Evolutionary conservation across 2,113 vertebrate genomes (phyloP), one percentile per base, ranked within the genome.

Genomic region (Penelope pileata): DNA sequence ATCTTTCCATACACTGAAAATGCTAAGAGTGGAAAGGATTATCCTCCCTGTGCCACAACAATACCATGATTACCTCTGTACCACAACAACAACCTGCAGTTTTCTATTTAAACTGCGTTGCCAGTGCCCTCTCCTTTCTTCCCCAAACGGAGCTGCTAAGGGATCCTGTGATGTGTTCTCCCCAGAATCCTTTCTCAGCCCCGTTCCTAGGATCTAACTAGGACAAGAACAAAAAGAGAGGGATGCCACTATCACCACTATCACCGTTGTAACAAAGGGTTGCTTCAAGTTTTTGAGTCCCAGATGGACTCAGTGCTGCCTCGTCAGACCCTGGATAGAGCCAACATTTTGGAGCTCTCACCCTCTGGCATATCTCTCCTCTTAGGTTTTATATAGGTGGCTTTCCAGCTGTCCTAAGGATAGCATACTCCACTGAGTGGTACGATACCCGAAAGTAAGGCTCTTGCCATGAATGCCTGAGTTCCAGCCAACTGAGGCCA

Each of bases 61-160:
- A 4, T 29, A 83, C 17, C 23, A 4, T 2, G 8, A 51, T 21
- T n/a, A n/a, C n/a, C n/a, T n/a, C n/a, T n/a, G n/a, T n/a, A n/a
- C n/a, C n/a, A n/a, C n/a, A n/a, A n/a, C n/a, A n/a, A 40, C 3
- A 12, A 32, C 1, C 0, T n/a, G 29, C 3, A 56, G 36, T 36
- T 42, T 66, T 32, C 21, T 42, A 36, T 24, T 22, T 53, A 10
- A 73, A n/a, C 18, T 84, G 12, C n/a, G 59, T 22, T 76, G 30
- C 47, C 18, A 32, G 16, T 7, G 19, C 24, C 9, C 21, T 67
- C 42, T 45, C 29, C 45, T 82, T 34, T 87, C 29, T 62, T 74
- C 16, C 60, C 40, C 29, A 21, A 36, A 59, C 69, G 14, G 26
- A 81, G 9, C 7, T 60, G 4, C 15, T 17, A 82, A 34, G 18